Evolutionary conservation across 2,797 vertebrate genomes (phyloP), one percentile per base, ranked within the genome.

Genomic region (Poeciliopsis turneri): DNA sequence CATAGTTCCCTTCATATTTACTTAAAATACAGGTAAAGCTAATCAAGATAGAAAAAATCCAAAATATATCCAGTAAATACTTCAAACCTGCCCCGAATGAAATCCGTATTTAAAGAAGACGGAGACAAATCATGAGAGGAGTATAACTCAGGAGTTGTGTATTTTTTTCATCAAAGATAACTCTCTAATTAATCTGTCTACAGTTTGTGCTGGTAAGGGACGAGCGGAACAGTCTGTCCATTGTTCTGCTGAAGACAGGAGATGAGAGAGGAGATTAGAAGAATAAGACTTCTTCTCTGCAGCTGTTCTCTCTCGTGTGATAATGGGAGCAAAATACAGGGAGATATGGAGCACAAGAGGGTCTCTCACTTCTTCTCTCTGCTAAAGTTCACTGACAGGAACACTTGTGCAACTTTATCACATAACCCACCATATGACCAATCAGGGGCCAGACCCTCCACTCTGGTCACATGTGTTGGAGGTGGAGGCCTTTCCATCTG

Each of bases 331-430:
- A 59, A 86, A 85, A 43, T 71, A 82, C 80, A 28, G 43, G 77
- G 68, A 76, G 77, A 47, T 66, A 30, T 72, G 66, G 25, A 77
- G 75, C 36, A 49, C 25, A 55, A 81, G 61, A 76, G 53, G 70
- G 66, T 64, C 49, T 64, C 49, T 78, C 5, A 69, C 85, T 75
- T 83, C 66, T 76, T 79, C 72, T 86, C 77, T 80, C 81, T 55
- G 75, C 71, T 78, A n/a, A 84, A 89, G 89, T 86, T 90, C 90
- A 89, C 3, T 82, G 84, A 89, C 86, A 80, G 90, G 82, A 92
- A 85, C 84, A 82, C 87, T 90, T 87, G 90, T 86, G 89, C 89
- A 90, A 86, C 83, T 81, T 88, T 83, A 86, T 93, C 89, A 91
- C 83, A 86, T 79, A 89, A 88, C 83, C 59, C 85, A 78, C 90